phyloP scores from a whole-genome alignment of 2,797 vertebrate genomes.

The Enteromius paludinosus region DNA sequence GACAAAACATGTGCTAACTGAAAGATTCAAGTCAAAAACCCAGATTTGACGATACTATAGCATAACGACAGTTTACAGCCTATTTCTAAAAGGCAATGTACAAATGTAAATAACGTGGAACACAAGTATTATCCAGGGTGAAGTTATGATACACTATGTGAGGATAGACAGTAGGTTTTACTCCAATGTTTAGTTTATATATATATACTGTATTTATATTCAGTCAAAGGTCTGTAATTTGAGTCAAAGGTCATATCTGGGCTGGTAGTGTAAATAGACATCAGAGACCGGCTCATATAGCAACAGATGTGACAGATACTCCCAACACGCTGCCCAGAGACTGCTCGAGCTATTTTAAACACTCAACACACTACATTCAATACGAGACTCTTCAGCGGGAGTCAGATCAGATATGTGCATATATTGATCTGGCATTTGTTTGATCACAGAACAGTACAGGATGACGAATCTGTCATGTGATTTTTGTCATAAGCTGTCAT shows the following conservation, averaged over 20 bases:
- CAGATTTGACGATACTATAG: background rate
- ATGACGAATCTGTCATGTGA: background rate
- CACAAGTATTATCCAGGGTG: no score
- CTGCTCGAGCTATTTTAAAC: background rate
- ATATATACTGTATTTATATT: no score
- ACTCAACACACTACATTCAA: background rate
- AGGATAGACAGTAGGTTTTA: no score
- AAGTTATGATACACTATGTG: no score
- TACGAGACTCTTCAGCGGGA: background rate
- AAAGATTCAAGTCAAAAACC: no score
- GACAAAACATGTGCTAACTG: background rate
- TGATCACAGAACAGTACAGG: background rate
- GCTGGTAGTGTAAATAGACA: background rate
- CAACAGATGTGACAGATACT: slow-evolving; percentile 5
- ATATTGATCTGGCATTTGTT: background rate
- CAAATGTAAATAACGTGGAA: background rate
- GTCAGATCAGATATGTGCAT: background rate
- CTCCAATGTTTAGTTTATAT: no score
- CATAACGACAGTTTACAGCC: background rate
- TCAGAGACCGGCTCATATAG: background rate
- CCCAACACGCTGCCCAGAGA: slow-evolving; percentile 6
- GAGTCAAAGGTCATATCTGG: background rate
- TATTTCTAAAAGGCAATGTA: background rate
- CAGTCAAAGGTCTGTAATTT: no score
- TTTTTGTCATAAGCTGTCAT: background rate